Base-by-base conservation (phyloP, 2,797 vertebrate species). In the Scolopax bukidnonensis region DNA sequence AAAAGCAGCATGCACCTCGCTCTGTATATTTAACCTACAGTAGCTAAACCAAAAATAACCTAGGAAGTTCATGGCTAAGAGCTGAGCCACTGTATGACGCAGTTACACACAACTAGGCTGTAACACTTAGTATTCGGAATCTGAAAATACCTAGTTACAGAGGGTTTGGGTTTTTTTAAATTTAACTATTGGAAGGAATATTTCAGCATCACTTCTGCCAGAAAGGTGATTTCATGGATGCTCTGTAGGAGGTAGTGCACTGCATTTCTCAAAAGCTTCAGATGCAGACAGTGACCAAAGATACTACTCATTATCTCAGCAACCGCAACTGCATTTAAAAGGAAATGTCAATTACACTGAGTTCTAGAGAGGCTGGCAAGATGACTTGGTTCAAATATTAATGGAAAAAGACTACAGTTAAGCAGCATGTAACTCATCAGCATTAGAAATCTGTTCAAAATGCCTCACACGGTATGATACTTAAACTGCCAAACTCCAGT, bases 81-180 rank as follows among this genome's bases (percentile, higher is more conserved):
- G 10, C 13, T 69, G 28, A 67, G 33, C 43, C 30, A 28, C n/a
- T 19, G 25, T 28, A 23, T 32, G 14, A 76, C 0, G 0, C 3
- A 73, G n/a, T 47, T 75, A 64, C 0, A 3, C 25, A 40, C 6
- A 28, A 51, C 20, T 51, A 33, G 23, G 21, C 24, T 54, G 32
- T 30, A 56, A 51, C 69, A 40, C 13, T 76, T 60, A 53, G 2
- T 21, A 48, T 68, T 41, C 56, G 7, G 16, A 79, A 83, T 41
- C 16, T 40, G 28, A 63, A 9, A 38, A 75, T 15, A 87, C 2
- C 27, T 32, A 61, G 32, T 14, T 53, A 19, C 75, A 28, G 19
- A 68, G 4, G 11, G 6, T 1, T 8, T 36, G 36, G 36, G 36
- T 71, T 48, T 48, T 68, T 70, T 40, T 9, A 19, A 50, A 25